A percentile compares a stretch with the other conserved stretches of the same genome.
phyloP scores from a whole-genome alignment of 2,113 vertebrate species.

The Beaufortia kweichowensis region DNA sequence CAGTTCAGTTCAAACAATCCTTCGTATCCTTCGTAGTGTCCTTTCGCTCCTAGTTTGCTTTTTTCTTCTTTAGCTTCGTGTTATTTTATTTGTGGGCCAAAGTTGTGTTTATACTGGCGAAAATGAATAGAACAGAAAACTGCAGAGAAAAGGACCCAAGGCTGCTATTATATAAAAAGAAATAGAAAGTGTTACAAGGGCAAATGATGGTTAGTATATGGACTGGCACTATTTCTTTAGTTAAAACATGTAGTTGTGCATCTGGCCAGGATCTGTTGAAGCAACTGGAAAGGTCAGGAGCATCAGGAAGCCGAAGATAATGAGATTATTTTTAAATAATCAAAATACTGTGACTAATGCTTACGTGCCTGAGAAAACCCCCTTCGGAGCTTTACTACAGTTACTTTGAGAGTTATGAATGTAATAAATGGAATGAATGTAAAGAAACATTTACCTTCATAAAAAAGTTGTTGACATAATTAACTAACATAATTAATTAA shows the following conservation, averaged over 20 bases:
- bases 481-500: constrained; percentile 2
- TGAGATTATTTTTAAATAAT: constrained; percentile 22
- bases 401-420: neutral
- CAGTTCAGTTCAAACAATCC: constrained; percentile 40
- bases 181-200: neutral
- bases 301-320: constrained; percentile 7
- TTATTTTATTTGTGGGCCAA: neutral
- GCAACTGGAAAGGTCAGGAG: constrained; percentile 29
- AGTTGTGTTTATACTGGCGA: neutral
- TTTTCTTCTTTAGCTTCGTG: neutral
- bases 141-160: neutral
- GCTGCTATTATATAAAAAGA: neutral
- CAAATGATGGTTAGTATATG: neutral
- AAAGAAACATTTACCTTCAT: neutral
- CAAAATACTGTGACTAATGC: constrained; percentile 7
- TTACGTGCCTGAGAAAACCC: neutral
- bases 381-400: neutral
- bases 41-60: neutral
- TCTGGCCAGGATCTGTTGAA: neutral
- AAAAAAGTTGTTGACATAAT: neutral
- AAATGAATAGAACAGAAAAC: neutral
- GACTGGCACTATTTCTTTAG: neutral
- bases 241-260: neutral
- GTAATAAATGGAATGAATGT: neutral
- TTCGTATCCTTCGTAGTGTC: constrained; percentile 24